Evolutionary conservation across 2,113 vertebrate genomes (phyloP).

Genomic region (Neogale vison): DNA sequence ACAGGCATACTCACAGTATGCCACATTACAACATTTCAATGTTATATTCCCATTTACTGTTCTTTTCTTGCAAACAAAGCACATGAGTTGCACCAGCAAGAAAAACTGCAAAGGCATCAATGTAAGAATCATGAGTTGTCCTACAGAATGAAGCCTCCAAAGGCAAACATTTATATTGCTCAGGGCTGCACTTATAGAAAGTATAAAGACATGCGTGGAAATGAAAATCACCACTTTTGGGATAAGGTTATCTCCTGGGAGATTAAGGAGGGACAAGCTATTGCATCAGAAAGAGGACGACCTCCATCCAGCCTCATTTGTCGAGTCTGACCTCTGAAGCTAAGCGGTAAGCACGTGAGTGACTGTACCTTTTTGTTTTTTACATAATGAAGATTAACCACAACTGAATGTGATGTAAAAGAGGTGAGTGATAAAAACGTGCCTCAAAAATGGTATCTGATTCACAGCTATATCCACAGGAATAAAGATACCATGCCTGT

Average conservation of each 20-base stretch:
- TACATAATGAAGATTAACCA: neutral
- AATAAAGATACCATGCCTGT: neutral
- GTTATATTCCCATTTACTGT: neutral
- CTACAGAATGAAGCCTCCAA: neutral
- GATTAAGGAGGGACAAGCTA: neutral
- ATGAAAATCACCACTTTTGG: neutral
- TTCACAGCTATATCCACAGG: neutral
- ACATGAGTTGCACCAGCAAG: neutral
- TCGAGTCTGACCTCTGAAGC: neutral
- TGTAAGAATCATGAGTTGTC: neutral
- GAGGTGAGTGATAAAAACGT: neutral
- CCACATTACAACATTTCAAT: neutral
- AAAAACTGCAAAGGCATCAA: neutral
- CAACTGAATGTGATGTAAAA: neutral
- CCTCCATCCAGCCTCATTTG: neutral
- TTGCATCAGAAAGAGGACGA: accelerated
- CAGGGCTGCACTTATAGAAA: neutral
- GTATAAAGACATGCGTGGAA: neutral
- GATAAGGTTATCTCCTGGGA: neutral
- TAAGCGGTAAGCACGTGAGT: neutral
- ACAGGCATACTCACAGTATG: neutral
- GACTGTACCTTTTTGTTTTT: neutral
- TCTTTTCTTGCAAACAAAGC: conserved; percentile 35
- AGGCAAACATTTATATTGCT: neutral
- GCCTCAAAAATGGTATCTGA: neutral